Base-by-base conservation (phyloP, 2,888 invertebrate species). In the Drosophila limbata region DNA sequence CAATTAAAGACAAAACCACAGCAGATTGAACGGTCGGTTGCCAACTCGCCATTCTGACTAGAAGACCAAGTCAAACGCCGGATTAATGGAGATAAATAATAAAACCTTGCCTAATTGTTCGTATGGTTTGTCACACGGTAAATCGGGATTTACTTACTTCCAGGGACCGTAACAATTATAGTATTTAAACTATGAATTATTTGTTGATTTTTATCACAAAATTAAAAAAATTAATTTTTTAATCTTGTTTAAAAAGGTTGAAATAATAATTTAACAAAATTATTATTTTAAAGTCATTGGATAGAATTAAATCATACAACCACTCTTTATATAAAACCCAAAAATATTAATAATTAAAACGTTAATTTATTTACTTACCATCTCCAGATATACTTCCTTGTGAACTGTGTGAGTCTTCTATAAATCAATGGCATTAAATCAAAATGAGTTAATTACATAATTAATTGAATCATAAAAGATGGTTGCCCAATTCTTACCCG, bases 321-420 rank as follows among this genome's bases (percentile, higher is more conserved):
- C n/a, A n/a, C n/a, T n/a, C n/a, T n/a, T n/a, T n/a, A n/a, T n/a
- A 25, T 25, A 25, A 25, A 25, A 6, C 31, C 2, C 9, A 31
- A 9, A 31, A 31, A 2, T 31, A 9, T 9, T 9, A 2, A 31
- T 31, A 31, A 9, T 31, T 31, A 9, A 31, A 9, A 28, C 4
- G 21, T 21, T 4, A 21, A 25, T 6, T 25, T 5, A 33, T 11
- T 17, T 25, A 90, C 92, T 92, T 84, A 92, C 92, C 93, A 72
- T 92, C 92, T 47, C 92, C 92, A 35, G 91, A 91, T 56, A 92
- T 91, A 70, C 92, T 92, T 59, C 92, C 92, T 73, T 92, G 92
- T 57, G 92, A 92, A 68, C 92, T 92, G 71, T 90, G 91, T 9
- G 92, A 92, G 72, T 92, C 92, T 81, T 92, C 92, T 92, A 81